Percentiles rank a stretch among this genome's conserved stretches.
Conservation (phyloP, 2,113 vertebrate species). For the Myotis yumanensis region DNA sequence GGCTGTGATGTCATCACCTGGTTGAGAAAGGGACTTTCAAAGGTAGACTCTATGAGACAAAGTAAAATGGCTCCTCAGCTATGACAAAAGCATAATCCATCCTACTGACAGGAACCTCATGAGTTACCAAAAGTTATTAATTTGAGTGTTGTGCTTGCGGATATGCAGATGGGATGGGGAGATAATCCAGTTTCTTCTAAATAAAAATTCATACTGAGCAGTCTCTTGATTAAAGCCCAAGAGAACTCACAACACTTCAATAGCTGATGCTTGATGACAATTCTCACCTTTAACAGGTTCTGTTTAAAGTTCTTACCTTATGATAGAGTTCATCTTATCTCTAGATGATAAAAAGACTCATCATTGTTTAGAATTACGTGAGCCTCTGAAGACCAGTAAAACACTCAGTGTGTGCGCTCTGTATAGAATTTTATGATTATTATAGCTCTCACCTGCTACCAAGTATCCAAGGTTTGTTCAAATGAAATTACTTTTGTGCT, state of each 20-base stretch:
- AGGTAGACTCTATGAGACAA: background rate
- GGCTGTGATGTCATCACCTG: background rate
- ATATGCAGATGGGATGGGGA: background rate
- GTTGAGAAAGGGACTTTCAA: background rate
- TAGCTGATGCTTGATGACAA: background rate
- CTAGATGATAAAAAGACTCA: background rate
- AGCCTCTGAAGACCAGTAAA: constrained; percentile 12
- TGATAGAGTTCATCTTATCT: background rate
- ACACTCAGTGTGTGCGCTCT: background rate
- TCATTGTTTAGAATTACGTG: constrained; percentile 11
- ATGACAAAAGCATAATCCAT: background rate
- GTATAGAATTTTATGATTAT: constrained; percentile 50
- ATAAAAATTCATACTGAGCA: background rate
- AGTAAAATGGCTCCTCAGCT: background rate
- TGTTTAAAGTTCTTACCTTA: constrained; percentile 10
- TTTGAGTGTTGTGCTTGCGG: background rate
- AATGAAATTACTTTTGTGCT: constrained; percentile 59
- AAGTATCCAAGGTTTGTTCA: constrained; percentile 44
- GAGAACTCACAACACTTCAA: background rate
- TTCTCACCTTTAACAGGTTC: background rate
- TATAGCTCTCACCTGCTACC: constrained; percentile 37
- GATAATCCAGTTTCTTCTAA: background rate
- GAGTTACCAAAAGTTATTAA: background rate
- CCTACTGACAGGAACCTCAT: background rate
- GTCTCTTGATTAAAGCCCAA: background rate